Conservation (phyloP, 2,797 vertebrate genomes). For the Alauda arvensis region DNA sequence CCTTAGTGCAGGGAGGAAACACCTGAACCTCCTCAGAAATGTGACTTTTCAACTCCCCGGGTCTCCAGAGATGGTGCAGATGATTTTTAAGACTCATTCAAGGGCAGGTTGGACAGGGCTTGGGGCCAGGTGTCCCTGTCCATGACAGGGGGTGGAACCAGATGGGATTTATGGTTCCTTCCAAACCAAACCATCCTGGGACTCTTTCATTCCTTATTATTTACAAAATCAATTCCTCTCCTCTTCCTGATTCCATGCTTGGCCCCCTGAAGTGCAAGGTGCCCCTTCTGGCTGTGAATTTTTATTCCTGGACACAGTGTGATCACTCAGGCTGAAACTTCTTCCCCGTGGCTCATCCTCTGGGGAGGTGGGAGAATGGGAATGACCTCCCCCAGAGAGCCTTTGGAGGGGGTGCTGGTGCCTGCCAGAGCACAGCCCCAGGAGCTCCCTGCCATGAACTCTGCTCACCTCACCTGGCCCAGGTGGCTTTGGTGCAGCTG, state of each 20-base stretch:
- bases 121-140: neutral
- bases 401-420: neutral
- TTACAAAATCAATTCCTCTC: neutral
- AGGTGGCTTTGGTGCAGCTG: neutral
- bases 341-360: neutral
- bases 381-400: neutral
- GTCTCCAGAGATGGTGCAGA: neutral
- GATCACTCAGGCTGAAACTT: neutral
- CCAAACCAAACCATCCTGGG: neutral
- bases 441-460: accelerated
- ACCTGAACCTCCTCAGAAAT: neutral
- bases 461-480: too few relatives aligned
- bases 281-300: neutral
- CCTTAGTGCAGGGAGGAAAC: neutral
- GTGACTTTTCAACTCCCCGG: neutral
- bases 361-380: neutral
- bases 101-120: neutral
- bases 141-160: neutral
- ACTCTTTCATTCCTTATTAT: accelerated
- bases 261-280: too few relatives aligned
- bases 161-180: neutral
- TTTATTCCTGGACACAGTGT: neutral
- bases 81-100: neutral
- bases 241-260: neutral
- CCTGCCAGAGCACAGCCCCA: neutral